Conservation (phyloP, 2,888 invertebrate species). For the Drosophila lacicola region DNA sequence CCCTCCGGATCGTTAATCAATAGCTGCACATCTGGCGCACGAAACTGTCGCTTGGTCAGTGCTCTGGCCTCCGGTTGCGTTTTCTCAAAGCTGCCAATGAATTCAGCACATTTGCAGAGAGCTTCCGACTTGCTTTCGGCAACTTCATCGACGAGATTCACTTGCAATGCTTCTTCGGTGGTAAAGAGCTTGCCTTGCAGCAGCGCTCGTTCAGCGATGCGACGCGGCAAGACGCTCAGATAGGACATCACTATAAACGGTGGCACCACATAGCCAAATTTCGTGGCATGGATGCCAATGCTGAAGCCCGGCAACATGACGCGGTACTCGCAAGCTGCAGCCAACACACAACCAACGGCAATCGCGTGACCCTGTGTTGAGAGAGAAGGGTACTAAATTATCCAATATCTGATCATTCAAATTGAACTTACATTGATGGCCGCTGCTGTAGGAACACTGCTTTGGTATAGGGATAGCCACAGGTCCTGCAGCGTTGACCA, state of each 20-base stretch:
- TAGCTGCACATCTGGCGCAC: constrained; percentile 86
- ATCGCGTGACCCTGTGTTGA: constrained; percentile 91
- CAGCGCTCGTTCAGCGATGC: constrained; percentile 91
- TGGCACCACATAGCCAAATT: constrained; percentile 92
- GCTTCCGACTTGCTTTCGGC: constrained; percentile 89
- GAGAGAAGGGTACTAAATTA: not conserved
- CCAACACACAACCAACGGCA: constrained; percentile 93
- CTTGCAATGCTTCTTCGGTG: constrained; percentile 91
- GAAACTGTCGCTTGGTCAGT: constrained; percentile 87
- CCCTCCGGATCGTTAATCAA: constrained; percentile 87
- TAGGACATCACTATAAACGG: constrained; percentile 89
- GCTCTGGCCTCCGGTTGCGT: constrained; percentile 88
- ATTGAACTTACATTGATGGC: constrained; percentile 90
- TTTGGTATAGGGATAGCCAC: constrained; percentile 92
- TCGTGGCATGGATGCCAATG: constrained; percentile 95
- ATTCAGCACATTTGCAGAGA: constrained; percentile 88
- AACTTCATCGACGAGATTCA: constrained; percentile 91
- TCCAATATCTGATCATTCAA: not conserved
- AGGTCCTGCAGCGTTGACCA: constrained; percentile 92
- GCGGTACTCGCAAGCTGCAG: constrained; percentile 93
- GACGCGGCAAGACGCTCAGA: constrained; percentile 87
- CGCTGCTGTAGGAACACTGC: constrained; percentile 91
- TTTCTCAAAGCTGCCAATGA: constrained; percentile 88
- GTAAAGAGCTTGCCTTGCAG: constrained; percentile 90
- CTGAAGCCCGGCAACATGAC: constrained; percentile 92